phyloP scores from a whole-genome alignment of 2,113 vertebrate species.

The Apaloderma vittatum region DNA sequence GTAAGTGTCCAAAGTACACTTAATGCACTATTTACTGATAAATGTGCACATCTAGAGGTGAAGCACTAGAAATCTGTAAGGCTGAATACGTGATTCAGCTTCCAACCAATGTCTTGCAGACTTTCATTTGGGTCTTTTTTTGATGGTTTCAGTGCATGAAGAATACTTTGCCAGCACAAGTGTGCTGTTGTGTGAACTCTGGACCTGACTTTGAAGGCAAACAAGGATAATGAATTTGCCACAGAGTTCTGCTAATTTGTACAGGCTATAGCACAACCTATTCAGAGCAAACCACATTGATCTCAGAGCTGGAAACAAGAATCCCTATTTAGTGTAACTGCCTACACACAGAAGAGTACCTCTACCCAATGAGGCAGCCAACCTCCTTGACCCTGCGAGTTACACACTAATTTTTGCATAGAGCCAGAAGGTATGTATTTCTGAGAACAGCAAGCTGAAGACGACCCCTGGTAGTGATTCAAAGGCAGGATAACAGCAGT shows the following conservation, averaged over 20 bases:
- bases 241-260: neutral
- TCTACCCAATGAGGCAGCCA: neutral
- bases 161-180: neutral
- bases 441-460: neutral
- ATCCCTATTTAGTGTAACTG: rapidly evolving
- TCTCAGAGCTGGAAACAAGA: neutral
- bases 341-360: neutral
- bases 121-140: neutral
- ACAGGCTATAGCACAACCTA: neutral
- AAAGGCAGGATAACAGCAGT: neutral
- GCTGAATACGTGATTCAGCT: neutral
- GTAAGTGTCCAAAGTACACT: neutral
- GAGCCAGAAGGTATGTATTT: neutral
- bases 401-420: neutral
- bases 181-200: neutral
- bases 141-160: neutral
- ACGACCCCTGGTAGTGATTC: neutral
- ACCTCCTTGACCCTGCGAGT: neutral
- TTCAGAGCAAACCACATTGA: neutral
- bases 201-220: neutral
- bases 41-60: neutral
- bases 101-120: neutral
- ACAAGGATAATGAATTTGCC: neutral
- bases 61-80: neutral
- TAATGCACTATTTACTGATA: neutral